A percentile compares a stretch with the other conserved stretches of the same genome.
Evolutionary conservation across 2,797 vertebrate genomes (phyloP).

Genomic region (Sebastes dallii): DNA sequence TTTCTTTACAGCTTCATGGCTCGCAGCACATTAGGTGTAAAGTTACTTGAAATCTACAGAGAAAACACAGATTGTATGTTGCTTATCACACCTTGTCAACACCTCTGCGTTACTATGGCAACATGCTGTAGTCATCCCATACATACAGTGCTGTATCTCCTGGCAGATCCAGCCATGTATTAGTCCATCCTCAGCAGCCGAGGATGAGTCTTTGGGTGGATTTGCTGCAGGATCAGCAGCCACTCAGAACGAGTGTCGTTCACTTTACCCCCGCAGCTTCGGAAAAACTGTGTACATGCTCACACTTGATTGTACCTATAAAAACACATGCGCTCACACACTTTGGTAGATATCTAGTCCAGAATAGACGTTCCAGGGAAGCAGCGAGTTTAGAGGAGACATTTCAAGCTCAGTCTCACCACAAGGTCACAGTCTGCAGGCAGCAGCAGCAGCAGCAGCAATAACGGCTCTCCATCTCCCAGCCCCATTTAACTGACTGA

Average conservation of each 20-base stretch:
- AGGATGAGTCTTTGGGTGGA: conserved; percentile 33
- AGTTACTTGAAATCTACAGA: background rate
- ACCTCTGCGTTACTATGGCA: conserved; percentile 49
- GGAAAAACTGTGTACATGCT: background rate
- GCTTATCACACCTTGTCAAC: conserved; percentile 22
- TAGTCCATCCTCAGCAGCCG: conserved; percentile 23
- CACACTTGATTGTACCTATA: background rate
- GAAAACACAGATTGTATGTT: conserved; percentile 9
- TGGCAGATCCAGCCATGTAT: conserved; percentile 28
- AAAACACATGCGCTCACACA: background rate
- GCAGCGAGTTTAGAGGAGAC: conserved; percentile 50
- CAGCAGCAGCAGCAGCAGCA: conserved; percentile 56
- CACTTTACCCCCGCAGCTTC: background rate
- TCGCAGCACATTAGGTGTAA: background rate
- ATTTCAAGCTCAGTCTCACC: conserved; percentile 63
- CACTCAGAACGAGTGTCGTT: conserved; percentile 43
- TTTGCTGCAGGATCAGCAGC: conserved; percentile 50
- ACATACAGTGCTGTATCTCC: conserved; percentile 17
- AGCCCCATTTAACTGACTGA: conserved; percentile 84
- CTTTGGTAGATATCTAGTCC: conserved; percentile 1
- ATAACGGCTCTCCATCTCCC: conserved; percentile 72
- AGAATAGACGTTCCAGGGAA: conserved; percentile 45
- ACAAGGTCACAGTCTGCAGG: conserved; percentile 79
- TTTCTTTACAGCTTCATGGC: background rate
- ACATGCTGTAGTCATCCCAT: conserved; percentile 29